Conservation (phyloP, 2,888 invertebrate species). For the Xestia rhomboidea region DNA sequence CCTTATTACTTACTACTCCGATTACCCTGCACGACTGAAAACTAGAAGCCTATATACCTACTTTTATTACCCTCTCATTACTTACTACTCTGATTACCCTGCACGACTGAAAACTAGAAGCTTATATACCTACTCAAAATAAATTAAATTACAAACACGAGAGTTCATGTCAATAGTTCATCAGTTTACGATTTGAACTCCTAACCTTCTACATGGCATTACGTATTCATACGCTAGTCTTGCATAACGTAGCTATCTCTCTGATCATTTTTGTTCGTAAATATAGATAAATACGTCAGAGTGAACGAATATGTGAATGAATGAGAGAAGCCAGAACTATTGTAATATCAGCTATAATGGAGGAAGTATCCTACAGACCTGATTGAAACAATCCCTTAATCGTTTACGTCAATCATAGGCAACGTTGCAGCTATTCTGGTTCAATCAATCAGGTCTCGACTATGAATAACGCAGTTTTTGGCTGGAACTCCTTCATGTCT, state of each 20-base stretch:
- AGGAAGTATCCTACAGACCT: constrained; percentile 21
- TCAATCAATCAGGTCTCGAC: constrained; percentile 9
- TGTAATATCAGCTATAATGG: constrained; percentile 43
- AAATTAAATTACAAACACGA: background rate
- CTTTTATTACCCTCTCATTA: too few relatives aligned
- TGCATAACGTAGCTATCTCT: constrained; percentile 27
- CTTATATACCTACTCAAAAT: background rate
- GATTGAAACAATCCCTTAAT: constrained; percentile 39
- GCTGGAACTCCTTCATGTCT: background rate
- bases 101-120: background rate
- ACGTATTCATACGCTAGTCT: constrained; percentile 25
- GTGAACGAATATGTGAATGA: constrained; percentile 42
- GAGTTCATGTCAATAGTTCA: background rate
- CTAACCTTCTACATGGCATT: constrained; percentile 20
- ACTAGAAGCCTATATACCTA: too few relatives aligned
- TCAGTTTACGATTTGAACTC: constrained; percentile 22
- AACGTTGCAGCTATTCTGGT: constrained; percentile 21
- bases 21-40: too few relatives aligned
- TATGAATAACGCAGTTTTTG: constrained; percentile 17
- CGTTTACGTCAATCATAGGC: constrained; percentile 48
- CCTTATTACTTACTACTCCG: too few relatives aligned
- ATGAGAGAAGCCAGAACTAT: constrained; percentile 39
- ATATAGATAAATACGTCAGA: constrained; percentile 50
- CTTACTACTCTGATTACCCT: background rate
- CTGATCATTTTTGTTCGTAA: constrained; percentile 19